Evolutionary conservation across 2,888 invertebrate species (phyloP).

Genomic region (Chorisops tibialis): DNA sequence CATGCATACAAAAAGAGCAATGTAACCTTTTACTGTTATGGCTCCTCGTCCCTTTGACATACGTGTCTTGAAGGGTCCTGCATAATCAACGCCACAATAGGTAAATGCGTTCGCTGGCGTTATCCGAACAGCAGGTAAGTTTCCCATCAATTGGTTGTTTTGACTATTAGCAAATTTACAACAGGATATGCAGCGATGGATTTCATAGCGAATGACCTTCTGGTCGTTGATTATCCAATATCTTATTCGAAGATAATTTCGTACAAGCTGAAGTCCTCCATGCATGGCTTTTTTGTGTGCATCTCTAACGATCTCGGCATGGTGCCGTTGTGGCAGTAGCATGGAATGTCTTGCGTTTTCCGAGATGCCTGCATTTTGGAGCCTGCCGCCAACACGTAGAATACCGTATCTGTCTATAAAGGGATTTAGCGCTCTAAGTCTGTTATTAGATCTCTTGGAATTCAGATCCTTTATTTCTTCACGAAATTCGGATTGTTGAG

Average conservation of each 20-base stretch:
- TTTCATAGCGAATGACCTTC: slow-evolving; percentile 17
- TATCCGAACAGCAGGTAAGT: slow-evolving; percentile 35
- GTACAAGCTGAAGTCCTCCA: slow-evolving; percentile 33
- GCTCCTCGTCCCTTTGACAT: not conserved
- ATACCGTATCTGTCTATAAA: not conserved
- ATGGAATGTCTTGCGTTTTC: not conserved
- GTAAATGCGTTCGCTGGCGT: slow-evolving; percentile 31
- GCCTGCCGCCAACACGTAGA: slow-evolving; percentile 8
- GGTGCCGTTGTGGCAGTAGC: not conserved
- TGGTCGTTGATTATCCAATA: slow-evolving; percentile 35
- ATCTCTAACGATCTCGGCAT: not conserved
- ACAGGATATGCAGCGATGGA: slow-evolving; percentile 31
- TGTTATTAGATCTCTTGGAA: not conserved
- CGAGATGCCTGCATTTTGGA: not conserved
- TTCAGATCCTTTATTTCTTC: not conserved
- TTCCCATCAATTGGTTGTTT: slow-evolving; percentile 36
- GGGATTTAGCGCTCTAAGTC: not conserved
- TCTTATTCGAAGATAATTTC: slow-evolving; percentile 29
- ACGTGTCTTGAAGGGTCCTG: slow-evolving; percentile 35
- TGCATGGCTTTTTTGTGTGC: slow-evolving; percentile 30
- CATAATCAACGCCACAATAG: slow-evolving; percentile 35
- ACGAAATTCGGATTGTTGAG: not conserved
- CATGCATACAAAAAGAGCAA: slow-evolving; percentile 4
- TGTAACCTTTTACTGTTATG: not conserved
- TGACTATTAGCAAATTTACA: slow-evolving; percentile 3